These are phyloP conservation scores for Onychostoma macrolepis DNA, from an alignment of 2,113 vertebrate genomes.

Conservation along the genomic window DNA sequence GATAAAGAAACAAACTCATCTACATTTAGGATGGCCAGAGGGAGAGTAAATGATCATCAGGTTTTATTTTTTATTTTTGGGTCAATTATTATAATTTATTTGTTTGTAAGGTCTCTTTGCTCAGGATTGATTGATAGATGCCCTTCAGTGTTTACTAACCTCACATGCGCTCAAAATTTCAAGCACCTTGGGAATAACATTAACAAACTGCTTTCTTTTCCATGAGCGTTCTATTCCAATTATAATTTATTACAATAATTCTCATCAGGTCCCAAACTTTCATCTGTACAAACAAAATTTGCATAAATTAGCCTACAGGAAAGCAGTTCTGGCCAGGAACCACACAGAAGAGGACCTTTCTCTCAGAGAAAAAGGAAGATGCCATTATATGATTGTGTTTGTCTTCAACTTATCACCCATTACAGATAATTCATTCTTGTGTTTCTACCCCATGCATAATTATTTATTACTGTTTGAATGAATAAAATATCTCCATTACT, in stretches of 20 bases:
- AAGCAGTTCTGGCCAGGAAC: neutral
- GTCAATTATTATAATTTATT: neutral
- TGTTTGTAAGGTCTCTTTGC: neutral
- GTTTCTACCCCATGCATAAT: neutral
- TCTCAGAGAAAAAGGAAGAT: neutral
- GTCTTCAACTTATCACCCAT: neutral
- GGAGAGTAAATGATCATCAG: neutral
- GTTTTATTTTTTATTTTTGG: neutral
- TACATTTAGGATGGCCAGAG: neutral
- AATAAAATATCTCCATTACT: constrained; percentile 3
- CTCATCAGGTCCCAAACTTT: neutral
- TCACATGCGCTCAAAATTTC: neutral
- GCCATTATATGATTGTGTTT: neutral
- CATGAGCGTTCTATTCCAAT: neutral
- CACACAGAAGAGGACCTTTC: neutral
- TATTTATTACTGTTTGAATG: neutral
- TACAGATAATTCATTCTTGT: neutral
- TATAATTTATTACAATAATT: constrained; percentile 12
- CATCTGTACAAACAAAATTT: constrained; percentile 32
- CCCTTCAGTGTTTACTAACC: neutral
- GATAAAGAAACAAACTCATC: neutral
- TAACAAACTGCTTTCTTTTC: constrained; percentile 12
- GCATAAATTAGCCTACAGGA: neutral
- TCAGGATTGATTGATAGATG: constrained; percentile 2
- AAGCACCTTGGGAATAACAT: neutral